Evolutionary conservation across 2,888 invertebrate species (phyloP).

Genomic region (Arrhopalites spinosus): DNA sequence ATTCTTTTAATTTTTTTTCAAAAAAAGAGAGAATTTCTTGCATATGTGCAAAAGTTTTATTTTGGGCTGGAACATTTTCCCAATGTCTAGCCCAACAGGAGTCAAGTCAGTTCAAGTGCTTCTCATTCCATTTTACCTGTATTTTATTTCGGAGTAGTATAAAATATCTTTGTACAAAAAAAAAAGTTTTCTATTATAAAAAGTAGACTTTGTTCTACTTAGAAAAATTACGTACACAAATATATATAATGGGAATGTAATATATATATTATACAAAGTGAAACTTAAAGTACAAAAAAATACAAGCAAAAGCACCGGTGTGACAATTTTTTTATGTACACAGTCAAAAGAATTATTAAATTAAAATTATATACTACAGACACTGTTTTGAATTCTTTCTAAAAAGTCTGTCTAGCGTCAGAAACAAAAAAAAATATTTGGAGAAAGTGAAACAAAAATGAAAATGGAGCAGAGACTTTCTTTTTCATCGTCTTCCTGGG

Average conservation of each 20-base stretch:
- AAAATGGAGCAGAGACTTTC: background rate
- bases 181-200: background rate
- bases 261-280: background rate
- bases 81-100: no score
- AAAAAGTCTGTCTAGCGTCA: background rate
- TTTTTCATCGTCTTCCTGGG: constrained; percentile 1
- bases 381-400: background rate
- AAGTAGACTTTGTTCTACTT: background rate
- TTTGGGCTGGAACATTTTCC: no score
- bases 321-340: no score
- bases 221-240: background rate
- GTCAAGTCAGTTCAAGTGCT: background rate
- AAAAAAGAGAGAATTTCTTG: no score
- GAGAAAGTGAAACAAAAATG: background rate
- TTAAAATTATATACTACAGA: background rate
- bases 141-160: background rate
- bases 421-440: background rate
- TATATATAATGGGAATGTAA: background rate
- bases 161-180: background rate
- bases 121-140: background rate
- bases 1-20: no score
- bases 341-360: no score
- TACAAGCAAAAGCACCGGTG: no score
- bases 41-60: no score
- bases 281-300: background rate